Conservation (phyloP, 2,888 invertebrate species). For the Disparrhopalites patrizii region DNA sequence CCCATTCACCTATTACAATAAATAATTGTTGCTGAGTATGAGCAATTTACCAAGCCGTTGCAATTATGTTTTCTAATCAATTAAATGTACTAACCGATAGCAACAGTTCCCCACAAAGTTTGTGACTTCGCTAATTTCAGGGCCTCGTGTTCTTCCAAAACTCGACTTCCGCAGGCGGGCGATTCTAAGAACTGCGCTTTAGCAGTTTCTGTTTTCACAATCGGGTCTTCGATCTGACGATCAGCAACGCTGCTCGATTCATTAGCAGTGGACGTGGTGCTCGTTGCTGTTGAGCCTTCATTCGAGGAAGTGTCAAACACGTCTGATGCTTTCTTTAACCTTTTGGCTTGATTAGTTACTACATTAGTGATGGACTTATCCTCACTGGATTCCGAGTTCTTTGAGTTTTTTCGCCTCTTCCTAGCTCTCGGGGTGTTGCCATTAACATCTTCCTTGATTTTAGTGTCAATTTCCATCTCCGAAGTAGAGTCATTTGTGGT, state of each 20-base stretch:
- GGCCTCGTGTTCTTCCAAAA: background rate
- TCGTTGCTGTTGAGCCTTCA: background rate
- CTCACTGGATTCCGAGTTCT: background rate
- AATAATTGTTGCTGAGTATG: too few relatives aligned
- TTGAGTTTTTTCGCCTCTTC: conserved; percentile 9
- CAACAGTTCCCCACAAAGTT: conserved; percentile 21
- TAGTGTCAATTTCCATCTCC: background rate
- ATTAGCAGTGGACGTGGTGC: background rate
- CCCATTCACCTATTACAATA: conserved; percentile 48
- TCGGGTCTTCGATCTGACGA: too few relatives aligned
- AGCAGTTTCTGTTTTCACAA: background rate
- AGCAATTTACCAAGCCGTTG: too few relatives aligned
- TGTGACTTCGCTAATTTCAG: conserved; percentile 1
- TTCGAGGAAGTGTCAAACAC: conserved; percentile 11
- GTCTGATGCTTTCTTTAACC: background rate
- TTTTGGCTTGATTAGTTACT: conserved; percentile 6
- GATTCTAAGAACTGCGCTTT: background rate
- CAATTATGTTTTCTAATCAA: too few relatives aligned
- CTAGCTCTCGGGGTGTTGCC: background rate
- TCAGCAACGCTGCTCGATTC: too few relatives aligned
- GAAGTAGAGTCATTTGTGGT: background rate
- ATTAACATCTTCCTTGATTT: background rate
- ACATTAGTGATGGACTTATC: background rate
- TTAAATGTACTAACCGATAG: conserved; percentile 21
- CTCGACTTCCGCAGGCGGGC: conserved; percentile 11